Evolutionary conservation across 2,888 invertebrate genomes (phyloP), one percentile per base, ranked within the genome.

Genomic region (Marronus borbonicus): DNA sequence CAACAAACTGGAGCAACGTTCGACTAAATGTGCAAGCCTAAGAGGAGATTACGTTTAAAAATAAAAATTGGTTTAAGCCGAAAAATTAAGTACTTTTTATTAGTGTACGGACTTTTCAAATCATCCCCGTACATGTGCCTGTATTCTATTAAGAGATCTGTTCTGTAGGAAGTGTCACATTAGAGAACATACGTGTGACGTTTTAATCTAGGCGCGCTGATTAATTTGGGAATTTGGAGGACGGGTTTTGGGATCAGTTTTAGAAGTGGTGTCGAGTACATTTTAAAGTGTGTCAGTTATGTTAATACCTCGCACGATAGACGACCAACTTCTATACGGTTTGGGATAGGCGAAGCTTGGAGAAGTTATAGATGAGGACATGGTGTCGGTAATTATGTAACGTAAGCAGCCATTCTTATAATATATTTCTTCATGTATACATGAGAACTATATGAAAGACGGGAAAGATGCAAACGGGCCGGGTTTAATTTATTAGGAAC

Each of bases 261-360:
- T 39, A 62, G 62, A 55, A 39, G 72, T 36, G 39, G 58, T 39
- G 36, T 31, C 17, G 39, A 31, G 72, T 39, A 58, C 20, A 58
- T 55, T 58, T 72, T 72, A 72, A 72, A 72, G 72, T 72, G 72
- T 72, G 72, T 58, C 58, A 72, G 58, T 58, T 58, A n/a, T 31
- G 70, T 72, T 72, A 58, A 72, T 39, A 58, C 60, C 49, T 69
- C 50, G 20, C 52, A 28, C 72, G 58, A 60, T 20, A 31, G 24
- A 60, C 60, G 36, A 58, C 20, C 24, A 58, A 39, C 39, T 60
- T 72, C 39, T 28, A 50, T 50, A 50, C 14, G 12, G n/a, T 49
- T 24, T 28, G 24, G 49, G 50, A 24, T 24, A 68, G 49, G n/a
- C n/a, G 50, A 68, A 12, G 28, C 28, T 68, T 68, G 17, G 17